Percentiles rank a stretch among this genome's conserved stretches.
phyloP scores from a whole-genome alignment of 2,888 invertebrate species.

The Ctena decussata region DNA sequence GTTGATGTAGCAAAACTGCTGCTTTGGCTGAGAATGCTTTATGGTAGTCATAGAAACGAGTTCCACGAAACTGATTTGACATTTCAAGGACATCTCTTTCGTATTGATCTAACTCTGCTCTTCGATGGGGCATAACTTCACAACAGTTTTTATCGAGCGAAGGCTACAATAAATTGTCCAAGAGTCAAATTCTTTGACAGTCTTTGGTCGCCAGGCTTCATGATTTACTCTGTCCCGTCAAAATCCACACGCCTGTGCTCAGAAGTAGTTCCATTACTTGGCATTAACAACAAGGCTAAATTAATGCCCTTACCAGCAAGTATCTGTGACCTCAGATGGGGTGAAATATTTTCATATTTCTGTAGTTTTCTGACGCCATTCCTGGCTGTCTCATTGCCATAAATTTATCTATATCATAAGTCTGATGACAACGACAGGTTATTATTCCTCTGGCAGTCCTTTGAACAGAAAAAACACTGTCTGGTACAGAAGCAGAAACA shows the following conservation, averaged over 20 bases:
- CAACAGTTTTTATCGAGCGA: not conserved
- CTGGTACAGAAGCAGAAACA: no score
- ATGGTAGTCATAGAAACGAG: not conserved
- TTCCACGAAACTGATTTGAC: not conserved
- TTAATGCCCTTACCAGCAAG: not conserved
- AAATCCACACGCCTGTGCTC: no score
- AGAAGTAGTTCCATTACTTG: not conserved
- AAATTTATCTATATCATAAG: no score
- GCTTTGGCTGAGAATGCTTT: not conserved
- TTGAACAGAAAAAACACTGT: no score
- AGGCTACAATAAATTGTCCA: not conserved
- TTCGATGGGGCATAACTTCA: no score
- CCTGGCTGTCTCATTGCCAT: not conserved
- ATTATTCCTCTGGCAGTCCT: no score
- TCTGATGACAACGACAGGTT: no score
- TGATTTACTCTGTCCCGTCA: not conserved
- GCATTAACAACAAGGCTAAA: not conserved
- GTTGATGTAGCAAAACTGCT: not conserved
- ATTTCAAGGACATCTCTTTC: not conserved
- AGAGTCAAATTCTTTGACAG: not conserved
- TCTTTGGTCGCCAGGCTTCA: not conserved
- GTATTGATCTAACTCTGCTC: not conserved
- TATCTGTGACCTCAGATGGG: not conserved
- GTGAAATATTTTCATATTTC: not conserved
- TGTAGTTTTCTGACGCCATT: not conserved